Evolutionary conservation across 1,140 invertebrate species (phyloP).

Genomic region (Oncopodura yosiiana): DNA sequence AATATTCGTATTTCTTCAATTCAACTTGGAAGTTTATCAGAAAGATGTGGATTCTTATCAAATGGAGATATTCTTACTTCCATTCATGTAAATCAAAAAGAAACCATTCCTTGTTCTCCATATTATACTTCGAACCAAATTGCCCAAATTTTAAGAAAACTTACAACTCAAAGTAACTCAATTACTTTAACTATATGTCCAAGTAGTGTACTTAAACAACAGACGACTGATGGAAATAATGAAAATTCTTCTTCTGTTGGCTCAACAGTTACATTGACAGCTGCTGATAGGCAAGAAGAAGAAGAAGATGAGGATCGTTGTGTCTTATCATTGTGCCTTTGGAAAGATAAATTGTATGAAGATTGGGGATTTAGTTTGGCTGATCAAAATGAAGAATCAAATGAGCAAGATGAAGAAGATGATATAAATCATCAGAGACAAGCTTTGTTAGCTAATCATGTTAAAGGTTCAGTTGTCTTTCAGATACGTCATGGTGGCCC

Average conservation of each 20-base stretch:
- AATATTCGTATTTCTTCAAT: conserved; percentile 31
- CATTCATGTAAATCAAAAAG: conserved; percentile 15
- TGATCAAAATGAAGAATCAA: conserved; percentile 15
- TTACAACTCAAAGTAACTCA: conserved; percentile 3
- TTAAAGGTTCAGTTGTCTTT: conserved; percentile 16
- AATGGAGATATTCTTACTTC: conserved; percentile 29
- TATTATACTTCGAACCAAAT: conserved; percentile 31
- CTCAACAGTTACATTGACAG: conserved; percentile 12
- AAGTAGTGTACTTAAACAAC: neutral
- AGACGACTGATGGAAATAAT: neutral
- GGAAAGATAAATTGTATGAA: conserved; percentile 33
- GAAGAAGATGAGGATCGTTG: neutral
- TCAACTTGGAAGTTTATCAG: conserved; percentile 27
- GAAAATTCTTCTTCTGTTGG: too few species aligned
- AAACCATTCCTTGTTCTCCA: conserved; percentile 24
- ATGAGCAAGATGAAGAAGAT: conserved; percentile 6
- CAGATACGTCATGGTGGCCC: conserved; percentile 33
- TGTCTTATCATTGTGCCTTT: conserved; percentile 27
- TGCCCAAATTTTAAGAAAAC: conserved; percentile 25
- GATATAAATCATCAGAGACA: neutral
- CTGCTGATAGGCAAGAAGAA: neutral
- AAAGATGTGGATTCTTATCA: conserved; percentile 27
- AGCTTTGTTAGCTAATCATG: neutral
- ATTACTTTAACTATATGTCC: conserved; percentile 2
- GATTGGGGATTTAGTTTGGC: conserved; percentile 33